Percentiles rank a stretch among this genome's conserved stretches.
Evolutionary conservation across 2,113 vertebrate genomes (phyloP).

Genomic region (Caranx ignobilis): DNA sequence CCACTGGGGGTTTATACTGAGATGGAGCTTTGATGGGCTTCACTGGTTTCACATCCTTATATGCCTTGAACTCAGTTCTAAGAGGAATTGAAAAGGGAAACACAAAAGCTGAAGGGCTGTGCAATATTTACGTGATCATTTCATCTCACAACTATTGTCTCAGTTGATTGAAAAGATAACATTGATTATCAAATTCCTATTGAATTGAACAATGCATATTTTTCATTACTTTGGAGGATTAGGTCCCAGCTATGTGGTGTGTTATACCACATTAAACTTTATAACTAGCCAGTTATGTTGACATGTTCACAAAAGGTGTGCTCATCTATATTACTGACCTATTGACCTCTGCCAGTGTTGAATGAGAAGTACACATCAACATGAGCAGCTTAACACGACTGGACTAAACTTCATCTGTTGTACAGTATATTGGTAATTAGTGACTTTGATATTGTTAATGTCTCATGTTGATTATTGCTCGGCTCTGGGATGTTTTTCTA

Average conservation of each 20-base stretch:
- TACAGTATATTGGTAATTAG: not conserved
- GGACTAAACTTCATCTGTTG: not conserved
- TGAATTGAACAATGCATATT: not conserved
- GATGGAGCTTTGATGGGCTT: constrained; percentile 91
- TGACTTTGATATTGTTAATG: not conserved
- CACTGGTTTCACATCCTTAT: constrained; percentile 91
- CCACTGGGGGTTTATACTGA: constrained; percentile 90
- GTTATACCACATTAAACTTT: not conserved
- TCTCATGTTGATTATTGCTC: not conserved
- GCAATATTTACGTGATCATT: not conserved
- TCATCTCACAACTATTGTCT: not conserved
- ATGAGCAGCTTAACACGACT: not conserved
- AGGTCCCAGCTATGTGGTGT: not conserved
- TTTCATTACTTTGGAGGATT: not conserved
- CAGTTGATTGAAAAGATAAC: not conserved
- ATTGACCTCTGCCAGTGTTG: not conserved
- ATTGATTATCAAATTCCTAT: no score
- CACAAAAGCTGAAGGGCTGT: not conserved
- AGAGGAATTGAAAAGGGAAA: constrained; percentile 3
- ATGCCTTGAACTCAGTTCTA: constrained; percentile 96
- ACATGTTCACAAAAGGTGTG: no score
- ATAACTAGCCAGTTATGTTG: not conserved
- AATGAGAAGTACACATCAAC: not conserved
- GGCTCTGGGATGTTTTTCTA: not conserved
- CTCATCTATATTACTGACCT: not conserved